Base-by-base conservation (phyloP, 2,888 invertebrate genomes). In the Rhabditoides inermis region DNA sequence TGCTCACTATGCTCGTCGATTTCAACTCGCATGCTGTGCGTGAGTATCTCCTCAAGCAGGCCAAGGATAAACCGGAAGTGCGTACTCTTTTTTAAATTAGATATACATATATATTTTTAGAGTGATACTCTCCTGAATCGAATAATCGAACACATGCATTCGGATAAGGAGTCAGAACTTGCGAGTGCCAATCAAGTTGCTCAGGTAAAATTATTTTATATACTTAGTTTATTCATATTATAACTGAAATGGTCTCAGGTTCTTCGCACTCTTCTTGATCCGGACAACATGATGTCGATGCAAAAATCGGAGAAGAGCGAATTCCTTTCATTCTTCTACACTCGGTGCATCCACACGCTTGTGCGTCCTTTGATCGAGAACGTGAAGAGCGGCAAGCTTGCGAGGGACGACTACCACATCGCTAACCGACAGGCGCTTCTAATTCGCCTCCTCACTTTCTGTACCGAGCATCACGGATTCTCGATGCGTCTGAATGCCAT, bases 311-410 rank as follows among this genome's bases (percentile, higher is more conserved):
- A 98, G 81, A 94, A 94, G 80, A 88, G 90, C 20, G 95, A 98
- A 79, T 99, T 99, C 79, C 84, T 99, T 51, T 88, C 88, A 79
- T 91, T 92, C 80, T 99, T 98, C 81, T 99, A 99, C 82, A 92
- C 91, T 79, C 88, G 91, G 80, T 91, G 91, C 82, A 89, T 98
- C 83, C 88, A 90, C 78, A 88, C 89, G 50, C 83, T 98, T 70
- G 89, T 92, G 84, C 91, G 88, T 54, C 95, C 95, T n/a, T 81
- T 99, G 52, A 81, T 94, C 76, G 86, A 87, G 57, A 92, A 92
- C 78, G 94, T 94, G 10, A 53, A 56, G 23, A 60, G 60, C 32
- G 71, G 60, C 18, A 30, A 45, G 12, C 53, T 61, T 26, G 61
- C 72, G 32, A 56, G 58, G 45, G 95, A 95, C 80, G 94, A 95